These are phyloP conservation scores for Dioctria rufipes DNA, from an alignment of 2,888 invertebrate species.

Conservation along the genomic window DNA sequence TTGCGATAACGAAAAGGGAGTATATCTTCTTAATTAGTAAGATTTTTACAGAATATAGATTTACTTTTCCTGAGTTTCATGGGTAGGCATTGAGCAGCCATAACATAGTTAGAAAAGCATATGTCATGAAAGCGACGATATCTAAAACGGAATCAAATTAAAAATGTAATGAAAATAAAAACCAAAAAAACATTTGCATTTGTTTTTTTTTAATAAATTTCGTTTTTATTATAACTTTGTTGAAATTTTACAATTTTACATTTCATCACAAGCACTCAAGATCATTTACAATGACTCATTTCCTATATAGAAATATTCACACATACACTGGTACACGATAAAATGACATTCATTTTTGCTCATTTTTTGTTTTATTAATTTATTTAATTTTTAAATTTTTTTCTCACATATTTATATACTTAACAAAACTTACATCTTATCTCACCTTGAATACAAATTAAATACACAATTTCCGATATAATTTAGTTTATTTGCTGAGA, in stretches of 20 bases:
- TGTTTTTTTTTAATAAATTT: constrained; percentile 32
- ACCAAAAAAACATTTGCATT: too few relatives aligned
- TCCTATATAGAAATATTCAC: constrained; percentile 31
- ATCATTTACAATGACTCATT: constrained; percentile 53
- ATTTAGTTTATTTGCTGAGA: constrained; percentile 13
- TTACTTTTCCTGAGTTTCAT: too few relatives aligned
- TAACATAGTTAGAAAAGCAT: too few relatives aligned
- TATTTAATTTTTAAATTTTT: too few relatives aligned
- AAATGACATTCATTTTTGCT: constrained; percentile 15
- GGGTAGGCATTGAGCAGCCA: too few relatives aligned
- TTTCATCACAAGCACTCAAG: constrained; percentile 43
- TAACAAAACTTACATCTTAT: background rate
- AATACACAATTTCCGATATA: constrained; percentile 40
- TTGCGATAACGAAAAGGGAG: too few relatives aligned
- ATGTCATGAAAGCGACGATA: too few relatives aligned
- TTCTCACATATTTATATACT: constrained; percentile 13
- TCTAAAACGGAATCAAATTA: too few relatives aligned
- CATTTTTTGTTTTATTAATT: background rate
- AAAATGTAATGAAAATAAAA: too few relatives aligned
- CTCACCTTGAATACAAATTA: constrained; percentile 36
- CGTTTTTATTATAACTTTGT: constrained; percentile 45
- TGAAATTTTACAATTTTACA: constrained; percentile 51
- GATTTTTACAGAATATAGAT: too few relatives aligned
- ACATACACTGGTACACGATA: constrained; percentile 12
- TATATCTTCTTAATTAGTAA: too few relatives aligned